Evolutionary conservation across 2,888 invertebrate genomes (phyloP).

Genomic region (Oligia latruncula): DNA sequence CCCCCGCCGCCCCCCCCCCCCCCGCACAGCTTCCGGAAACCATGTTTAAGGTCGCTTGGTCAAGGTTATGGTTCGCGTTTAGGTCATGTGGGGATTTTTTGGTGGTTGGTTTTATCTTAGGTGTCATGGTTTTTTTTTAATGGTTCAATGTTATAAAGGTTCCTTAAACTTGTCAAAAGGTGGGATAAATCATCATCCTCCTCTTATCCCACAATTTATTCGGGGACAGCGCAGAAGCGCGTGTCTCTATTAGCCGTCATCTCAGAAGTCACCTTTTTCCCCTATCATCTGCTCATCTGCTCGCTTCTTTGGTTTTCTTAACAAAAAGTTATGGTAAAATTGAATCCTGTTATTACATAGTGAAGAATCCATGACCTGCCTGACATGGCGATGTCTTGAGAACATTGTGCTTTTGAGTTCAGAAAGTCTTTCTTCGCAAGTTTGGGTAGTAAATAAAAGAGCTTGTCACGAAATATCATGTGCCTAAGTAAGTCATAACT

Average conservation of each 20-base stretch:
- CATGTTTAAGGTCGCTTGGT: slow-evolving; percentile 76
- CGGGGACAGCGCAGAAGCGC: neutral
- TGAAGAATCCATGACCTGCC: neutral
- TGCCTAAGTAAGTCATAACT: slow-evolving; percentile 54
- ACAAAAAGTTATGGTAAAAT: neutral
- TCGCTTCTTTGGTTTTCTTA: neutral
- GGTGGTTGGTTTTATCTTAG: neutral
- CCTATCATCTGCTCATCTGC: too few relatives aligned
- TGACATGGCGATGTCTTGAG: neutral
- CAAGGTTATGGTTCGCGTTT: slow-evolving; percentile 79
- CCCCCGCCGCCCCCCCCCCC: slow-evolving; percentile 61
- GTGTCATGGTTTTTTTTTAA: neutral
- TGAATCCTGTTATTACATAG: neutral
- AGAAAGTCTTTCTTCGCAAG: slow-evolving; percentile 19
- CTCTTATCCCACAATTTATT: neutral
- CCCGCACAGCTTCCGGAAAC: slow-evolving; percentile 75
- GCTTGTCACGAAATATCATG: slow-evolving; percentile 60
- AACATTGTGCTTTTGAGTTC: neutral
- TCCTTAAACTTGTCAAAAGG: neutral
- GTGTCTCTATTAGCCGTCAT: neutral
- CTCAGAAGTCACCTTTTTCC: neutral
- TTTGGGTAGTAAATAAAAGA: slow-evolving; percentile 39
- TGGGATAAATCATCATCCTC: neutral
- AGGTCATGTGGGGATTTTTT: slow-evolving; percentile 32
- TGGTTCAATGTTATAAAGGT: neutral